Evolutionary conservation across 2,797 vertebrate genomes (phyloP).

Genomic region (Poeciliopsis gracilis): DNA sequence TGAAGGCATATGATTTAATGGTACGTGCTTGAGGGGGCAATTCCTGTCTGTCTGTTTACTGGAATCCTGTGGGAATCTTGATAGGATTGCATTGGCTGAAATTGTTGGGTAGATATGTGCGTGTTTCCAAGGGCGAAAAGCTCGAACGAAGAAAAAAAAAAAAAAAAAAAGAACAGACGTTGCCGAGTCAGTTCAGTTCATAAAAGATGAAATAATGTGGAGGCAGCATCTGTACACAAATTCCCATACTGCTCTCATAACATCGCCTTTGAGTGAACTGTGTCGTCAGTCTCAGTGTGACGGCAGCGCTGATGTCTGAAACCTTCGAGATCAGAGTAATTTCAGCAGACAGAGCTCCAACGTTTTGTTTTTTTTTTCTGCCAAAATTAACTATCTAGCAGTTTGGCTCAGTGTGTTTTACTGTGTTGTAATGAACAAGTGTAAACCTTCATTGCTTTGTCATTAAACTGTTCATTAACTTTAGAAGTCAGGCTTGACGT

Average conservation of each 20-base stretch:
- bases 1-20: slow-evolving; percentile 69
- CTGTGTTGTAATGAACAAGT: slow-evolving; percentile 44
- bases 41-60: slow-evolving; percentile 67
- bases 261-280: slow-evolving; percentile 32
- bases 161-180: slow-evolving; percentile 40
- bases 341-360: slow-evolving; percentile 23
- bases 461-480: slow-evolving; percentile 69
- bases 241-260: slow-evolving; percentile 38
- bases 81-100: slow-evolving; percentile 68
- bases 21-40: slow-evolving; percentile 49
- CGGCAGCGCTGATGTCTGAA: slow-evolving; percentile 10
- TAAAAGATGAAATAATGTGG: slow-evolving; percentile 66
- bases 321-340: neutral
- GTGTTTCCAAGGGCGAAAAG: slow-evolving; percentile 44
- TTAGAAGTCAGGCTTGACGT: slow-evolving; percentile 56
- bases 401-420: slow-evolving; percentile 14
- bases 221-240: slow-evolving; percentile 35
- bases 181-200: slow-evolving; percentile 62
- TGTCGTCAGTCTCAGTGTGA: slow-evolving; percentile 21
- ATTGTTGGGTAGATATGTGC: slow-evolving; percentile 19
- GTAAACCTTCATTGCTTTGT: slow-evolving; percentile 54
- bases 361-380: slow-evolving; percentile 10
- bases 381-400: slow-evolving; percentile 27
- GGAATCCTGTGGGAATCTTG: slow-evolving; percentile 75
- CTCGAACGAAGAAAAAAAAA: slow-evolving; percentile 5